Conservation (phyloP, 1,140 invertebrate genomes). For the Drosophila sucinea region DNA sequence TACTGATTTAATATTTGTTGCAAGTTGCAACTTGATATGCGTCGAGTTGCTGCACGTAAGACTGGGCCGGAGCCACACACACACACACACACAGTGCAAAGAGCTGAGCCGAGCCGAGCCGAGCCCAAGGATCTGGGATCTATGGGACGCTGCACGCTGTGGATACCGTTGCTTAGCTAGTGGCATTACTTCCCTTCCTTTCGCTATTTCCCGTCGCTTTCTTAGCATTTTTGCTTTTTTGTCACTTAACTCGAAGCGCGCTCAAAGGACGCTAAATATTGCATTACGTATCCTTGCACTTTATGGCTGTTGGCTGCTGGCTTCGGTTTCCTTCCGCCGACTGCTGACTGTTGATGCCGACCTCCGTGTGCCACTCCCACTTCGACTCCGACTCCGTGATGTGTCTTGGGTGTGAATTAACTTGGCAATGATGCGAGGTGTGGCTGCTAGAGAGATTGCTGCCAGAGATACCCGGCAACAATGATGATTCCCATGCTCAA, state of each 20-base stretch:
- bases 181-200: conserved; percentile 16
- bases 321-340: conserved; percentile 14
- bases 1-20: conserved; percentile 81
- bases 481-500: conserved; percentile 16
- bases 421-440: conserved; percentile 41
- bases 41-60: conserved; percentile 69
- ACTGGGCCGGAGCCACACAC: background rate
- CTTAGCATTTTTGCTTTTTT: conserved; percentile 40
- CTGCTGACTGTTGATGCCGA: background rate
- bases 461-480: conserved; percentile 17
- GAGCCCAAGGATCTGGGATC: conserved; percentile 49
- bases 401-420: conserved; percentile 37
- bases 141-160: conserved; percentile 15
- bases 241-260: conserved; percentile 71
- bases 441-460: conserved; percentile 6
- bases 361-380: background rate
- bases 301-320: conserved; percentile 54
- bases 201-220: background rate
- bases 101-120: conserved; percentile 8
- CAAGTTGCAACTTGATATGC: conserved; percentile 79
- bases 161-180: conserved; percentile 21
- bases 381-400: background rate
- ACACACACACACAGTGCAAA: background rate
- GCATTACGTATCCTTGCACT: conserved; percentile 79
- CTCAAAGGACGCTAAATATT: conserved; percentile 79